These are phyloP conservation scores for Cancer borealis DNA, from an alignment of 2,888 invertebrate species.

Conservation along the genomic window DNA sequence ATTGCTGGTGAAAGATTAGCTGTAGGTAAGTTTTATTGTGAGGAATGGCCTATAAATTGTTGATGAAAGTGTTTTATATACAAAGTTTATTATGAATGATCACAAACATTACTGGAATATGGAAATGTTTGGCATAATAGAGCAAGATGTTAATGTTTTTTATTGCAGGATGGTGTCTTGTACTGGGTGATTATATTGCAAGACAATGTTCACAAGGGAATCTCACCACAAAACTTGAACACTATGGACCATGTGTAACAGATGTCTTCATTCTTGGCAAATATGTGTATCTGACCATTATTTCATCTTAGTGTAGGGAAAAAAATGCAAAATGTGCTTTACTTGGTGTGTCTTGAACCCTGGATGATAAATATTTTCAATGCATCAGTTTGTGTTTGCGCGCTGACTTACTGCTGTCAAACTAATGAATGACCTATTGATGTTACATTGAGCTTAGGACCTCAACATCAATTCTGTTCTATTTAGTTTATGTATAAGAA, in stretches of 20 bases:
- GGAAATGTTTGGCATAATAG: background rate
- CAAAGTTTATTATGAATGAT: background rate
- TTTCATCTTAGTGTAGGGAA: background rate
- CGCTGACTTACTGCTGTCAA: background rate
- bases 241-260: background rate
- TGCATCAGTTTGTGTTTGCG: background rate
- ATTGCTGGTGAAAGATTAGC: background rate
- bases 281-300: background rate
- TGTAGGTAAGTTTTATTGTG: background rate
- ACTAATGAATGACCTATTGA: background rate
- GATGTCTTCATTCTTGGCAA: background rate
- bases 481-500: background rate
- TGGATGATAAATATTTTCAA: background rate
- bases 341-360: background rate
- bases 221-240: slow-evolving; percentile 32
- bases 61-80: background rate
- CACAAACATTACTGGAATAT: background rate
- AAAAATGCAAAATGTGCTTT: slow-evolving; percentile 10
- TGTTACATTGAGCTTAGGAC: background rate
- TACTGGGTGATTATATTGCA: slow-evolving; percentile 18
- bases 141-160: slow-evolving; percentile 31
- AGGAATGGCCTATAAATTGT: background rate
- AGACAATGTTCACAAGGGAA: background rate
- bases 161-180: slow-evolving; percentile 36
- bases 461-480: background rate